Evolutionary conservation across 1,140 invertebrate species (phyloP), one percentile per base, ranked within the genome.

Genomic region (Batillaria attramentaria): DNA sequence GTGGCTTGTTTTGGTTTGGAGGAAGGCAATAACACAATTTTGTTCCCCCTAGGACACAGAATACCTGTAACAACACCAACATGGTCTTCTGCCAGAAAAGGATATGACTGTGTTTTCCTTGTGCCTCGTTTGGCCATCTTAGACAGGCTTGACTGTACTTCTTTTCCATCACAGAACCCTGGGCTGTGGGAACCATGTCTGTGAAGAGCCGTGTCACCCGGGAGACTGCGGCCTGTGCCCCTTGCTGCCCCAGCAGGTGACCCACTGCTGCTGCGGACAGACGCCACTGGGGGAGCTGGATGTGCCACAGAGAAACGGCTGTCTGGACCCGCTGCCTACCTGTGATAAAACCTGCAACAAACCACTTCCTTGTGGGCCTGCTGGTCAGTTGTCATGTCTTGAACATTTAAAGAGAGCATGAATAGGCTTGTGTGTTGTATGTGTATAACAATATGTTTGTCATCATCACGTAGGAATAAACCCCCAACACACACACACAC

Each of bases 261-360:
- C 91, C 10, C 92, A 92, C n/a, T 99, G 97, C 90, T 95, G 94
- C 0, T 99, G 97, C 91, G 96, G 95, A 0, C 94, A 96, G 89
- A 95, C 93, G 8, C 85, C 88, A 2, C 83, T 93, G 24, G 60
- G 81, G 39, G 87, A 92, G 13, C 81, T 92, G 3, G 81, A 83
- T 18, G 74, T 68, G 35, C 50, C 57, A 20, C 77, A 68, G 46
- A 81, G 93, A 80, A 93, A 90, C 50, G 93, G 92, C 18, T 99
- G 98, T 89, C 92, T 94, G 8, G 97, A 99, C 91, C 93, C 95
- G 0, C 93, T 99, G 83, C 96, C 97, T 0, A 93, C 94, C 33
- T 99, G 98, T 91, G 94, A 94, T 35, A 93, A 95, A 78, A 89
- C 91, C 33, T 99, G 98, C 90, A 93, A 92, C 3, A 97, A 97